Evolutionary conservation across 2,797 vertebrate genomes (phyloP).

Genomic region (Oreochromis grahami): DNA sequence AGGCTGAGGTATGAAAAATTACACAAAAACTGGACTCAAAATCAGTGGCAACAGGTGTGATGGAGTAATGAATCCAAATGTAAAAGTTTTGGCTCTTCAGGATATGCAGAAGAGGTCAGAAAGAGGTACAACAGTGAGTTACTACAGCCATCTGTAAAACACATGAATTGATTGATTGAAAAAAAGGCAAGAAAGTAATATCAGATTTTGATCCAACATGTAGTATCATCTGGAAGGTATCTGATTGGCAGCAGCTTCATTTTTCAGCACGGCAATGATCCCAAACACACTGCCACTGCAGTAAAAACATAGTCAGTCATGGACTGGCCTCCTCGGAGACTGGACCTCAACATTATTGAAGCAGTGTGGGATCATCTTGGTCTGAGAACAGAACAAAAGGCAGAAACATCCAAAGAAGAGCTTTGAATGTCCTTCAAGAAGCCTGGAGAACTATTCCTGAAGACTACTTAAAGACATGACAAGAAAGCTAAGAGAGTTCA

Average conservation of each 20-base stretch:
- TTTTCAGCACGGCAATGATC: background rate
- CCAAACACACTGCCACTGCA: background rate
- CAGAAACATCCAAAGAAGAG: background rate
- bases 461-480: background rate
- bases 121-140: background rate
- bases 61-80: background rate
- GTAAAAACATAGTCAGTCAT: background rate
- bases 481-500: background rate
- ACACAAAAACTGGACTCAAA: background rate
- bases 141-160: background rate
- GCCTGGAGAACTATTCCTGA: background rate
- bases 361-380: background rate
- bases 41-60: background rate
- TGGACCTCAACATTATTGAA: background rate
- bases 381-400: background rate
- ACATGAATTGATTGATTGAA: background rate
- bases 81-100: background rate
- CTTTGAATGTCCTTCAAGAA: background rate
- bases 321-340: background rate
- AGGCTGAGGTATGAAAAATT: background rate
- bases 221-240: background rate
- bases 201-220: background rate
- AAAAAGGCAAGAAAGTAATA: background rate
- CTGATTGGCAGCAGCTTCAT: background rate
- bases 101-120: background rate